These are phyloP conservation scores for Xerus inauris DNA, from an alignment of 2,113 vertebrate genomes.

Conservation along the genomic window DNA sequence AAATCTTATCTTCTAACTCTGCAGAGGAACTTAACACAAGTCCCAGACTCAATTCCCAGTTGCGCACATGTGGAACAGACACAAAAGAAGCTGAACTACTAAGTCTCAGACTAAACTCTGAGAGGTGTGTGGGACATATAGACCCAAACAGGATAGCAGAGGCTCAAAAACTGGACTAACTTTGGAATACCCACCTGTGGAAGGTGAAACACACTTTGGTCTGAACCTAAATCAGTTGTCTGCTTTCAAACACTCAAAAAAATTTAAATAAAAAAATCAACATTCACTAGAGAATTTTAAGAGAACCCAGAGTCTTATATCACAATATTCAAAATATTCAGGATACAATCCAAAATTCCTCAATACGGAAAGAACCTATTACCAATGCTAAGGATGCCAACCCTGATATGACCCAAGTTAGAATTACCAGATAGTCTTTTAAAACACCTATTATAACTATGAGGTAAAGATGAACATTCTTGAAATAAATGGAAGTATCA, in stretches of 20 bases:
- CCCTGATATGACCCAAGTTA: background rate
- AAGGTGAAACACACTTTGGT: background rate
- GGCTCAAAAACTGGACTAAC: background rate
- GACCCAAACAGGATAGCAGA: background rate
- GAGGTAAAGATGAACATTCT: background rate
- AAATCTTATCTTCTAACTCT: background rate
- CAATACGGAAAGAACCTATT: background rate
- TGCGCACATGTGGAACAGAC: background rate
- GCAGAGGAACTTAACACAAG: background rate
- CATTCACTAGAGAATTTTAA: background rate
- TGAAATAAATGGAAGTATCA: conserved; percentile 23
- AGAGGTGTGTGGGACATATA: background rate
- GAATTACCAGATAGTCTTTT: background rate
- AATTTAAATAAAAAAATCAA: background rate
- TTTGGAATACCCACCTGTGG: background rate
- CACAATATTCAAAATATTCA: conserved; percentile 7
- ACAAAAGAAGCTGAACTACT: background rate
- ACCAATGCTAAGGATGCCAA: background rate
- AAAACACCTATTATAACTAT: background rate
- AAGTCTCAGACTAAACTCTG: background rate
- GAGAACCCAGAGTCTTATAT: background rate
- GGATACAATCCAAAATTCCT: conserved; percentile 20
- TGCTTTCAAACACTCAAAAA: background rate
- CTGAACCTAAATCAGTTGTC: background rate
- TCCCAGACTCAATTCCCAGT: background rate